phyloP scores from a whole-genome alignment of 1,140 invertebrate species.

The Metopolophium dirhodum region DNA sequence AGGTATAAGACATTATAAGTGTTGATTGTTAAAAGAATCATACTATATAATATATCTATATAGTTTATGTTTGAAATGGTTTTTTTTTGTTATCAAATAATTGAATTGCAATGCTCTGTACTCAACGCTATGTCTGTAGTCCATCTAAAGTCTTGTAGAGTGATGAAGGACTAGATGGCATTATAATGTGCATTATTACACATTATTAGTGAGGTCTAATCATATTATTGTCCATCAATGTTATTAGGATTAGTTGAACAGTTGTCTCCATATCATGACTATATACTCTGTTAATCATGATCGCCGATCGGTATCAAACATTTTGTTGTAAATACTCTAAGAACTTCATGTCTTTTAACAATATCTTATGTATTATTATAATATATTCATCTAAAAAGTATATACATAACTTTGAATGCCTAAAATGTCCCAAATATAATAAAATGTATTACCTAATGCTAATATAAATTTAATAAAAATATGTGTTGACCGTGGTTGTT shows the following conservation, averaged over 20 bases:
- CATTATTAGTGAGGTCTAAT: neutral
- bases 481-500: neutral
- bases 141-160: neutral
- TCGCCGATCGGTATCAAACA: neutral
- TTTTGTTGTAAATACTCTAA: neutral
- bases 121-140: neutral
- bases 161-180: neutral
- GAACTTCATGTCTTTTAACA: neutral
- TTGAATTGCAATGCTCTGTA: neutral
- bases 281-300: neutral
- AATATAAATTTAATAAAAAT: neutral
- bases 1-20: neutral
- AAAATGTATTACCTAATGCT: neutral
- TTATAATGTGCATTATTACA: no score
- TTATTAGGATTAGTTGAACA: neutral
- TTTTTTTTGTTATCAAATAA: neutral
- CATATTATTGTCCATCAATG: neutral
- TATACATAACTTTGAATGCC: neutral
- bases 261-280: neutral
- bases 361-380: neutral
- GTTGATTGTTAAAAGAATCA: neutral
- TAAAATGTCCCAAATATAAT: neutral
- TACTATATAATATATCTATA: no score
- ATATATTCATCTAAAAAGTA: neutral
- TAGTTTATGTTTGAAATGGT: neutral